A percentile compares a stretch with the other conserved stretches of the same genome.
phyloP scores from a whole-genome alignment of 2,113 vertebrate species.

The Syngnathoides biaculeatus region DNA sequence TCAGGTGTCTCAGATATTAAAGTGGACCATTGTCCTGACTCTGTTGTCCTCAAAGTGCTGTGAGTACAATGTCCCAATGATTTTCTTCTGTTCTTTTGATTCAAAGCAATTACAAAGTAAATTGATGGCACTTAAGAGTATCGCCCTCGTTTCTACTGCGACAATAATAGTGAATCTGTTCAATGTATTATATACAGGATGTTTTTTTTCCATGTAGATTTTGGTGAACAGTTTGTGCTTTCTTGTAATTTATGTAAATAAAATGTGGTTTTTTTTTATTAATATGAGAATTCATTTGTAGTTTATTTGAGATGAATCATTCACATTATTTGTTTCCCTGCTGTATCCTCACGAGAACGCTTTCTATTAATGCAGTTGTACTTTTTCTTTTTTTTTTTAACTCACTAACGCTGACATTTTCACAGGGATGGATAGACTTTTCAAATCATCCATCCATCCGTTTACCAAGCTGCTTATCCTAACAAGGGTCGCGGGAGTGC shows the following conservation, averaged over 20 bases:
- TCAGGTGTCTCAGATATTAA: conserved; percentile 71
- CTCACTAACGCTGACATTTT: too few relatives aligned
- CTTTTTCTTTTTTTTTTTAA: too few relatives aligned
- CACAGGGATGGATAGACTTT: too few relatives aligned
- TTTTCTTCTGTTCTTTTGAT: conserved; percentile 66
- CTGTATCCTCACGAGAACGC: background rate
- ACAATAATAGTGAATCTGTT: conserved; percentile 74
- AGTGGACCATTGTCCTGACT: conserved; percentile 65
- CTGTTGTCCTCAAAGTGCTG: conserved; percentile 77
- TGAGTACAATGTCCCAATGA: conserved; percentile 74
- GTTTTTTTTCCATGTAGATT: conserved; percentile 81
- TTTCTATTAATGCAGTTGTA: background rate
- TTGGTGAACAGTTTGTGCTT: conserved; percentile 81
- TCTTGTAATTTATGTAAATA: conserved; percentile 88
- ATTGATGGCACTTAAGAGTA: conserved; percentile 62
- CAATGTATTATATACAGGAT: conserved; percentile 75
- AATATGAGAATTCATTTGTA: conserved; percentile 46
- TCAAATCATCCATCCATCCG: too few relatives aligned
- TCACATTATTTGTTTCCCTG: background rate
- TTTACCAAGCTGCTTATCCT: too few relatives aligned
- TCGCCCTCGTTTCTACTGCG: conserved; percentile 64
- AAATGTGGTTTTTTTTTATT: conserved; percentile 82
- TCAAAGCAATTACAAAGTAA: conserved; percentile 64
- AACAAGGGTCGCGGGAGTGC: too few relatives aligned
- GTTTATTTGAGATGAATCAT: background rate